Evolutionary conservation across 2,888 invertebrate genomes (phyloP), one percentile per base, ranked within the genome.

Genomic region (Agrochola macilenta): DNA sequence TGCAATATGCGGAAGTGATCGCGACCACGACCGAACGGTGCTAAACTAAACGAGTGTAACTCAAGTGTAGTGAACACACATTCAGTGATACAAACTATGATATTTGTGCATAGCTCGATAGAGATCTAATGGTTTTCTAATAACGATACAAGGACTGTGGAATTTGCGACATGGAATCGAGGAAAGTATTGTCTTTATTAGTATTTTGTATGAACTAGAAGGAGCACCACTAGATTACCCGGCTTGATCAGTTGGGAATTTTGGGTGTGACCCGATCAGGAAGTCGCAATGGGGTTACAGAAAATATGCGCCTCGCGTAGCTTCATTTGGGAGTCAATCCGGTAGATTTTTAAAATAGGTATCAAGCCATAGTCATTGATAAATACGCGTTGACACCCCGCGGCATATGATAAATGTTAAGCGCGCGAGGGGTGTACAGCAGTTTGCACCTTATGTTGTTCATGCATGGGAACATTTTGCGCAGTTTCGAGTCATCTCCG

Each of bases 1-100:
- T 93, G 94, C 96, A 94, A 93, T 89, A 96, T 96, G 96, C 96
- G 96, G 96, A 96, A 96, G 96, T 96, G 95, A 96, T 92, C 93
- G 92, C 93, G 91, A 91, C 90, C 90, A 87, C 92, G 89, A 89
- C 89, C 86, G 89, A 90, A 87, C 90, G 89, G 90, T 90, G 89
- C 88, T 92, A 93, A 90, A 91, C 90, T 89, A 88, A 89, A 88
- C 88, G 89, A 92, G 95, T 95, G 95, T 91, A 91, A 91, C 92
- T 90, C 93, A 89, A 95, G 95, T 95, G 95, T 93, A 94, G 95
- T 95, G 94, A 94, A 93, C 93, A 90, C 91, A 93, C 93, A 93
- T 92, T 92, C 92, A 94, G 95, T 95, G 95, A 92, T 92, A 93
- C 93, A 92, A 95, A 96, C 96, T 96, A 96, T 96, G 96, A 91